Conservation (phyloP, 2,888 invertebrate species). For the Drosophila borborema region DNA sequence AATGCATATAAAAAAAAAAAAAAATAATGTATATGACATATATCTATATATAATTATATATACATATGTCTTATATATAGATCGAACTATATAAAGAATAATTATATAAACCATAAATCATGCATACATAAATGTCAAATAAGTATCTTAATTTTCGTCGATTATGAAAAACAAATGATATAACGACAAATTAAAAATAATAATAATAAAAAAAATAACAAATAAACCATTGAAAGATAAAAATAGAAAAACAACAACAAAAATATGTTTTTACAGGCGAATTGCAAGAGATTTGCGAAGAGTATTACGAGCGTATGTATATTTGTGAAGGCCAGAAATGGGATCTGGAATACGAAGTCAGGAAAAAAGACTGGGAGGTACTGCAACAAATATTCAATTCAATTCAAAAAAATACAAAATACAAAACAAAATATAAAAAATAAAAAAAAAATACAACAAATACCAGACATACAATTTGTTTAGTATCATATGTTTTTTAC, state of each 20-base stretch:
- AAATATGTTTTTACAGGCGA: conserved; percentile 85
- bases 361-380: conserved; percentile 99
- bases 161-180: conserved; percentile 11
- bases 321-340: conserved; percentile 99
- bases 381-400: conserved; percentile 85
- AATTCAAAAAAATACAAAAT: conserved; percentile 37
- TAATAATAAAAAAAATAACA: conserved; percentile 33
- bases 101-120: conserved; percentile 30
- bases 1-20: conserved; percentile 24
- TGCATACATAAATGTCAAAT: conserved; percentile 37
- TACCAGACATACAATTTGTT: conserved; percentile 58
- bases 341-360: conserved; percentile 99
- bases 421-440: conserved; percentile 42
- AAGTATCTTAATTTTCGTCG: conserved; percentile 47
- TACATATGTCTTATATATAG: conserved; percentile 16
- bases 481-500: conserved; percentile 60
- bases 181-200: conserved; percentile 17
- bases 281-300: conserved; percentile 97
- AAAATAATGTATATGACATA: conserved; percentile 13
- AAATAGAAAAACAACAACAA: conserved; percentile 16
- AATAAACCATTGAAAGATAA: conserved; percentile 17
- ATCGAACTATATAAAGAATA: conserved; percentile 19
- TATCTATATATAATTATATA: conserved; percentile 16
- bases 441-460: conserved; percentile 33
- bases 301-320: conserved; percentile 98